phyloP scores from a whole-genome alignment of 64 coral and sea anemone species.

The Orbicella faveolata region DNA sequence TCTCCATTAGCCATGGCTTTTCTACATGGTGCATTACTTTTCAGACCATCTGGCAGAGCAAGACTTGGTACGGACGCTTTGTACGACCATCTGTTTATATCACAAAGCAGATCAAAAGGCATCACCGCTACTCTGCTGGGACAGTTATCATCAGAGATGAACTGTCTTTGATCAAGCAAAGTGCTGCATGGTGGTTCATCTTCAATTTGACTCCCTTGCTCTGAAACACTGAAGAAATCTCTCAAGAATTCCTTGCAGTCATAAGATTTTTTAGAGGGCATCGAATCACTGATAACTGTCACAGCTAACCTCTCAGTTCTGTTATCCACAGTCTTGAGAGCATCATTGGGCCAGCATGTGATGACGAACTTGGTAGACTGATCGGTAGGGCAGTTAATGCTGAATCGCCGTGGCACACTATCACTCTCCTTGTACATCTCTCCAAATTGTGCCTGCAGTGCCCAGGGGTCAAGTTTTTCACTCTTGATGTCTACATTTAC shows the following conservation, averaged over 20 bases:
- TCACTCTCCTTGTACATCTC: constrained; percentile 32
- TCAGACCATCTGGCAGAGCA: background rate
- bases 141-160: background rate
- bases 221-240: background rate
- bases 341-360: background rate
- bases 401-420: constrained; percentile 42
- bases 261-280: background rate
- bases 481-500: constrained; percentile 5
- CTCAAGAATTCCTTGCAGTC: background rate
- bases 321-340: background rate
- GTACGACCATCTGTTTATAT: constrained; percentile 6
- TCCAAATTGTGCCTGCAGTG: constrained; percentile 37
- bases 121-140: background rate
- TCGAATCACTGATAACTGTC: constrained; percentile 19
- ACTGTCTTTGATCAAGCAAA: background rate
- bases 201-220: background rate
- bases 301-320: background rate
- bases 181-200: background rate
- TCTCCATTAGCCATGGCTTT: background rate
- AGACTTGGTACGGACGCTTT: background rate
- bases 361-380: constrained; percentile 14
- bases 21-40: background rate
- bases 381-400: constrained; percentile 1
- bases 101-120: constrained; percentile 35
- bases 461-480: background rate